Evolutionary conservation across 2,113 vertebrate species (phyloP), one percentile per base, ranked within the genome.

Genomic region (Proteles cristata): DNA sequence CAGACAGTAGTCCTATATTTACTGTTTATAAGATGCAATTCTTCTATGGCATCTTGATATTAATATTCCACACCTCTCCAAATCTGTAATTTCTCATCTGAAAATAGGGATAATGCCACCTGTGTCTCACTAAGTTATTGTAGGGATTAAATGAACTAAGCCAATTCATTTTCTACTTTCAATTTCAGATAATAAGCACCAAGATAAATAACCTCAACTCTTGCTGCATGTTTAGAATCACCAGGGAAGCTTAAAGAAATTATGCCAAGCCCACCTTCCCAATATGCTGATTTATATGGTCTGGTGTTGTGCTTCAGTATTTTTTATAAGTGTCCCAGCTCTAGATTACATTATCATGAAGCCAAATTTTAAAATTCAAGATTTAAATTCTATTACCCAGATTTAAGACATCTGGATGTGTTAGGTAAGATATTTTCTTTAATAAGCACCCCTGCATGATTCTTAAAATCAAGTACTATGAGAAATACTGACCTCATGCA

Each of bases 131-230:
- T 58, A 76, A 21, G 16, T 73, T 28, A 82, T 0, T 66, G 6
- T 28, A 93, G 88, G 28, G 16, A 90, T 48, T 93, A 96, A 96
- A 53, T 31, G 15, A 77, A 93, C 15, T 87, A 55, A 71, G 81
- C 8, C 33, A 73, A 58, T 79, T 81, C 28, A 80, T 31, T 80
- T 79, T 68, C 61, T 53, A 88, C n/a, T 45, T 80, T 88, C 39
- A 33, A n/a, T 84, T 80, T 95, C 86, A 68, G 35, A 39, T 35
- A 74, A 33, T 21, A 73, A 43, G 7, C n/a, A 85, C 87, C n/a
- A 12, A 61, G 15, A 88, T 0, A 79, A 61, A 88, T 0, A 79
- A 61, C 50, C 9, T 74, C 19, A 88, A 48, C 11, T 15, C 50
- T 39, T 15, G 35, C 21, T 58, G 1, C 11, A n/a, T 21, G 43